Percentiles rank a stretch among this genome's conserved stretches.
phyloP scores from a whole-genome alignment of 2,888 invertebrate genomes.

The Eledona agricola region DNA sequence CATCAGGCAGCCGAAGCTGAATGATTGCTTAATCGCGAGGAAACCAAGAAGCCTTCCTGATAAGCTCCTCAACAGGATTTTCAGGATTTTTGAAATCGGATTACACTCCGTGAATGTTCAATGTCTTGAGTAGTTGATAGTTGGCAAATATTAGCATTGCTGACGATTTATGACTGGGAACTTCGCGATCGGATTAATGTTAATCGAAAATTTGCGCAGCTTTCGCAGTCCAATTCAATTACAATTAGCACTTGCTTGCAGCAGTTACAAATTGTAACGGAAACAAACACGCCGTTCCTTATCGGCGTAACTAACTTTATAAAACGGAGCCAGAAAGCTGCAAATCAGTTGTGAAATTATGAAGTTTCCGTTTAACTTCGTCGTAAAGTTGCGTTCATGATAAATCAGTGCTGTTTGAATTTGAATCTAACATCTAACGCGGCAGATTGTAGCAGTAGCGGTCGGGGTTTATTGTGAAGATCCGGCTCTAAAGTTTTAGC shows the following conservation, averaged over 20 bases:
- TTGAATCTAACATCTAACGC: conserved; percentile 5
- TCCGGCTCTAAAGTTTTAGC: no score
- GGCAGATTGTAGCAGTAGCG: neutral
- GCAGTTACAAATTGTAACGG: conserved; percentile 13
- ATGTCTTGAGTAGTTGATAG: no score
- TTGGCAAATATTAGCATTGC: neutral
- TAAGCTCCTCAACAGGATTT: conserved; percentile 21
- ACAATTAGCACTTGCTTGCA: conserved; percentile 8
- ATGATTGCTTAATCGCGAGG: conserved; percentile 52
- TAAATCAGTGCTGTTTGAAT: conserved; percentile 7
- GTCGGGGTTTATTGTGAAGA: no score
- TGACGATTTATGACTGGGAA: neutral
- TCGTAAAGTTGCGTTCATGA: neutral
- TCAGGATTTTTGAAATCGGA: conserved; percentile 37
- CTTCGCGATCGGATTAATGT: conserved; percentile 3
- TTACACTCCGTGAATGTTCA: no score
- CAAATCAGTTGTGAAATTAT: conserved; percentile 11
- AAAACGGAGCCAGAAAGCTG: conserved; percentile 10
- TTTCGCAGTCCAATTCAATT: conserved; percentile 12
- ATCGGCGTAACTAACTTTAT: conserved; percentile 11
- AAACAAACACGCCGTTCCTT: conserved; percentile 7
- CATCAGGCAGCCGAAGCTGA: conserved; percentile 52
- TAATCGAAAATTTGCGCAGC: conserved; percentile 10
- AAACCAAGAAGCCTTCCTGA: conserved; percentile 37
- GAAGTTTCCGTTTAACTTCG: conserved; percentile 5